Evolutionary conservation across 2,797 vertebrate genomes (phyloP), one percentile per base, ranked within the genome.

Genomic region (Microcaecilia unicolor): DNA sequence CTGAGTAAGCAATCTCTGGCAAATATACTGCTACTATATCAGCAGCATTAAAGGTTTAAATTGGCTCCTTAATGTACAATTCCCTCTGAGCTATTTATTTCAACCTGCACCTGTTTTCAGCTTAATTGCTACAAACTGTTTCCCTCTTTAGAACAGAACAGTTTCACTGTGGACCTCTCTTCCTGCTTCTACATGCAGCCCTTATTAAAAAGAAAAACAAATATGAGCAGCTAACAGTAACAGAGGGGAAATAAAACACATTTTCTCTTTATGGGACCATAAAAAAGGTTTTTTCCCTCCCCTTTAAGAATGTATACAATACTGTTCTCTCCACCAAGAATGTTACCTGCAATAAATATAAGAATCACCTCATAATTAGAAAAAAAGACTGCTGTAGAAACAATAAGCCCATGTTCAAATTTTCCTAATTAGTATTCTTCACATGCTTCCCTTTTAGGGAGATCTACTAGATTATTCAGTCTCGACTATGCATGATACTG

Each of bases 81-180:
- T 49, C n/a, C 33, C 51, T 32, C 44, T 36, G 55, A 47, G 30
- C 23, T 34, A 45, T 37, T 51, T 43, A 45, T 34, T 37, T 34
- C 41, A 18, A 37, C 8, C 14, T 44, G 19, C 41, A 49, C 34
- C 39, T 54, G 38, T 28, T 48, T 57, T 27, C 20, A 5, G 42
- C 40, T 51, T 45, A 41, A 51, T 5, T 46, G 25, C 9, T 38
- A 36, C 5, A 14, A 39, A 35, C 15, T 6, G 4, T 44, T 48
- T 55, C 31, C 12, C 10, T 21, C 14, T 9, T 42, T 11, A 4
- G 25, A 12, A 2, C 24, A 25, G 6, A 6, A 11, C 22, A 7
- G 18, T 24, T 13, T 51, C 4, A 17, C 25, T 53, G 25, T 4
- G 22, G 2, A 22, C 39, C 30, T 32, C 3, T 17, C 22, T 22